These are phyloP conservation scores for Scaptomyza tumidula DNA, from an alignment of 2,888 invertebrate genomes.

Conservation along the genomic window DNA sequence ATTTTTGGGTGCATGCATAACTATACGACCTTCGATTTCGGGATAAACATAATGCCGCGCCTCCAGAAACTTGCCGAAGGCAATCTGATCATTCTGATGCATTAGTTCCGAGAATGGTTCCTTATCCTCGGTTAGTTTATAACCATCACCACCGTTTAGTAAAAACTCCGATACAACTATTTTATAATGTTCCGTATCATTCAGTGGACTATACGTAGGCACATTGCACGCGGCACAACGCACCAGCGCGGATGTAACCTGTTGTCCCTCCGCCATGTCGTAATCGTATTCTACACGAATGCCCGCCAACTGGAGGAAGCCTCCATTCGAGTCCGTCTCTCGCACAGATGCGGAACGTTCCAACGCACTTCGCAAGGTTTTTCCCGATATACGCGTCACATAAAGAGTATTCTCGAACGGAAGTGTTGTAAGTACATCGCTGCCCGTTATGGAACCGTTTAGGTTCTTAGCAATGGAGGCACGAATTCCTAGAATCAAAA, in stretches of 20 bases:
- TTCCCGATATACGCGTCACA: constrained; percentile 88
- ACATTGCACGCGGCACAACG: constrained; percentile 89
- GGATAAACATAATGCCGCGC: constrained; percentile 88
- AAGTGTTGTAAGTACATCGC: constrained; percentile 89
- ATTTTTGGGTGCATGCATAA: constrained; percentile 20
- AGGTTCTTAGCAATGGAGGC: constrained; percentile 86
- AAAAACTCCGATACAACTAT: constrained; percentile 89
- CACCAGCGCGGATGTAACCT: constrained; percentile 88
- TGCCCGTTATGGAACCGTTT: constrained; percentile 88
- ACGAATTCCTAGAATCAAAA: constrained; percentile 85
- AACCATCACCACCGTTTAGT: constrained; percentile 91
- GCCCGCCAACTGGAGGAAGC: constrained; percentile 94
- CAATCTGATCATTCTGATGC: constrained; percentile 86
- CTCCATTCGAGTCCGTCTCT: constrained; percentile 87
- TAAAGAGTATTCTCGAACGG: constrained; percentile 91
- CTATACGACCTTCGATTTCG: constrained; percentile 88
- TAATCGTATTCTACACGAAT: constrained; percentile 89
- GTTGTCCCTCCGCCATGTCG: constrained; percentile 86
- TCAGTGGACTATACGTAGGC: constrained; percentile 86
- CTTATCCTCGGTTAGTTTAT: constrained; percentile 59
- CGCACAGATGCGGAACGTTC: constrained; percentile 88
- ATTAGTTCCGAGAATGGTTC: constrained; percentile 69
- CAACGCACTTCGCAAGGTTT: constrained; percentile 87
- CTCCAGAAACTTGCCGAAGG: constrained; percentile 86
- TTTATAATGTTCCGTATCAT: constrained; percentile 87